A percentile compares a stretch with the other conserved stretches of the same genome.
phyloP scores from a whole-genome alignment of 1,140 invertebrate genomes.

The Nasonia vitripennis region DNA sequence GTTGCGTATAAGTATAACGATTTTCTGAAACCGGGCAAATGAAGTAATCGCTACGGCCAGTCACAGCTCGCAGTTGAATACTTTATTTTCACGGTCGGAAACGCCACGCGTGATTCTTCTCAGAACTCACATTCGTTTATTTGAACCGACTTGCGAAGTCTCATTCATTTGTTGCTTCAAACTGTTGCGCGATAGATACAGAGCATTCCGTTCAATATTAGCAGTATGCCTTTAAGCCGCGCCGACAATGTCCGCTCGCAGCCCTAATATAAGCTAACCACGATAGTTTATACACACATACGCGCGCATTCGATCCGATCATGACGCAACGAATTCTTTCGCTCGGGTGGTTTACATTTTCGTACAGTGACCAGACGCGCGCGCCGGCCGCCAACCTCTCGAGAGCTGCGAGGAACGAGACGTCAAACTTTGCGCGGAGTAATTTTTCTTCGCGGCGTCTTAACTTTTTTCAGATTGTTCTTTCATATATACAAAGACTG shows the following conservation, averaged over 20 bases:
- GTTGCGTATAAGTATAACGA: neutral
- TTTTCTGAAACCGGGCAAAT: too few relatives aligned
- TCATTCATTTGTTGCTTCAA: neutral
- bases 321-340: slow-evolving; percentile 44
- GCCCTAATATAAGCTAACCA: neutral
- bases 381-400: neutral
- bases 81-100: neutral
- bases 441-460: neutral
- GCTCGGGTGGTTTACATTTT: slow-evolving; percentile 21
- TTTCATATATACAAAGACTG: neutral
- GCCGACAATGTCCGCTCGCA: neutral
- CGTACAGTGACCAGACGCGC: slow-evolving; percentile 24
- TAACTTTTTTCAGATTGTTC: neutral
- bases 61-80: too few relatives aligned
- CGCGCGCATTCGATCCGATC: neutral
- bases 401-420: slow-evolving; percentile 29
- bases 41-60: too few relatives aligned
- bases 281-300: slow-evolving; percentile 1
- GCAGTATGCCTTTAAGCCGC: neutral
- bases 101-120: neutral
- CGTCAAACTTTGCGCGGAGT: neutral
- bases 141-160: neutral
- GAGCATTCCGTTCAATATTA: neutral
- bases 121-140: neutral
- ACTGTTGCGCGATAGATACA: neutral